Evolutionary conservation across 2,113 vertebrate genomes (phyloP).

Genomic region (Leiothrix lutea): DNA sequence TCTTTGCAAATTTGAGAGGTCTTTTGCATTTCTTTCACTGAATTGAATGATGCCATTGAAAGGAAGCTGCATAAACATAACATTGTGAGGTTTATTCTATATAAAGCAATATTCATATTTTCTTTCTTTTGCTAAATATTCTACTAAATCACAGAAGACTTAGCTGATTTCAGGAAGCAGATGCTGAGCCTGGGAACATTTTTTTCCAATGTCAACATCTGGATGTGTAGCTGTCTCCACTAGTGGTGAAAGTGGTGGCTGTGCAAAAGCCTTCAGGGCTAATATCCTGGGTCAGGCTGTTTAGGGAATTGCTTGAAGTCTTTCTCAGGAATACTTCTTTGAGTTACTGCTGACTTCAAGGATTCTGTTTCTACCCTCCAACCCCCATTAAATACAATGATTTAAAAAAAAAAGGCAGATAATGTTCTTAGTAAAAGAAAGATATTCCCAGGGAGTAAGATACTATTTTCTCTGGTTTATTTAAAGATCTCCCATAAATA

Average conservation of each 20-base stretch:
- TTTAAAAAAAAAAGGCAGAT: neutral
- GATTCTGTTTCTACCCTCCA: slow-evolving; percentile 30
- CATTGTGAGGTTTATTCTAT: neutral
- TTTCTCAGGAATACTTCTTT: slow-evolving; percentile 56
- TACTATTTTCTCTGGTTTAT: slow-evolving; percentile 39
- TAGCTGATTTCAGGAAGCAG: slow-evolving; percentile 23
- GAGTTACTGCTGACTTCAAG: slow-evolving; percentile 55
- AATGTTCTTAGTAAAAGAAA: slow-evolving; percentile 41
- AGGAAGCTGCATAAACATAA: neutral
- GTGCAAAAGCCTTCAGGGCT: slow-evolving; percentile 34
- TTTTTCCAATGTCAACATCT: slow-evolving; percentile 42
- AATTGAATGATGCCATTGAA: neutral
- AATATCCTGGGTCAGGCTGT: slow-evolving; percentile 34
- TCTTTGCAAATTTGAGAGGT: neutral
- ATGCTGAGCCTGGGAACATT: slow-evolving; percentile 39
- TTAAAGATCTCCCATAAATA: slow-evolving; percentile 50
- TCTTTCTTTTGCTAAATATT: neutral
- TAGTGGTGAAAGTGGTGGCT: slow-evolving; percentile 9
- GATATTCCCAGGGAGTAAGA: slow-evolving; percentile 37
- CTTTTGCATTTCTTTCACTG: neutral
- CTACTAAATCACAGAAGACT: neutral
- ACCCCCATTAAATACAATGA: slow-evolving; percentile 14
- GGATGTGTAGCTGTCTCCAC: slow-evolving; percentile 25
- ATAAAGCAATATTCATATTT: neutral
- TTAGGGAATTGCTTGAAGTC: slow-evolving; percentile 55